Conservation (phyloP, 2,113 vertebrate species). For the Larimichthys polyactis region DNA sequence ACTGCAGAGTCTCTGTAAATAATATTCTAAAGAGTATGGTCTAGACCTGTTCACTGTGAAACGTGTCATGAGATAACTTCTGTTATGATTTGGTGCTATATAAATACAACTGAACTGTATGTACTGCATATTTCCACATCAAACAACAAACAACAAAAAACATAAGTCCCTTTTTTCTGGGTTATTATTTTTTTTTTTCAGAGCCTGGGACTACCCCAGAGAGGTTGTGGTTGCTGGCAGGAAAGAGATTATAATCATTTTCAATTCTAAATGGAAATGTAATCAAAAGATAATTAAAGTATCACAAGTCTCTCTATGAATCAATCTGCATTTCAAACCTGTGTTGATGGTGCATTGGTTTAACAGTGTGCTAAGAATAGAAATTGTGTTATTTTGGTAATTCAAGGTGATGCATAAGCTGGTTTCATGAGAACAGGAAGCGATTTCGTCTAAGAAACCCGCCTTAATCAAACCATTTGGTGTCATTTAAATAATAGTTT, state of each 20-base stretch:
- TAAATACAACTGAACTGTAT: too few species aligned
- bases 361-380: constrained; percentile 29
- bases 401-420: constrained; percentile 9
- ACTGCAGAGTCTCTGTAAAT: too few species aligned
- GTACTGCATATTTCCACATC: background rate
- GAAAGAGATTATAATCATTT: constrained; percentile 33
- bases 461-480: constrained; percentile 14
- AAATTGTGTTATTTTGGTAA: constrained; percentile 30
- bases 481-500: constrained; percentile 16
- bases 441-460: background rate
- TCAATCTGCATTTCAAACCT: constrained; percentile 55
- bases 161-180: background rate
- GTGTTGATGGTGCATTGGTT: constrained; percentile 35
- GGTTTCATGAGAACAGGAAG: constrained; percentile 19
- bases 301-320: constrained; percentile 47
- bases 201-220: constrained; percentile 5
- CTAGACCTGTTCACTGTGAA: too few species aligned
- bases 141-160: background rate
- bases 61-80: too few species aligned
- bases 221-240: constrained; percentile 17
- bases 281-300: constrained; percentile 72
- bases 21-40: too few species aligned
- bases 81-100: too few species aligned
- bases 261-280: constrained; percentile 76
- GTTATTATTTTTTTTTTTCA: background rate